These are phyloP conservation scores for Zeus faber DNA, from an alignment of 2,113 vertebrate genomes.

Conservation along the genomic window DNA sequence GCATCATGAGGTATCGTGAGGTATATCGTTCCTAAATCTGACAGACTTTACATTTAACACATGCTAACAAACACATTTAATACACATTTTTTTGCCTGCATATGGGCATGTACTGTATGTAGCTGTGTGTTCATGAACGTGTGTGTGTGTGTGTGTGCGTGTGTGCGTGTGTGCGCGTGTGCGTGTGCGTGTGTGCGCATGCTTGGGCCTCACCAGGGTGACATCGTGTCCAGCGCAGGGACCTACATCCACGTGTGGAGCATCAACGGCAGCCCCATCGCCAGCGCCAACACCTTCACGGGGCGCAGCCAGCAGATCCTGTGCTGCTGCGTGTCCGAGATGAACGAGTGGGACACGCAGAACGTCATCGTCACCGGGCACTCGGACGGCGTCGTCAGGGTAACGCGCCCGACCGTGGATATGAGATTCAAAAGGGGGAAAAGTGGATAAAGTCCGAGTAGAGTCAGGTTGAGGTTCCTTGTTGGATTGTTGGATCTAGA, in stretches of 20 bases:
- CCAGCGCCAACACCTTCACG: slow-evolving; percentile 95
- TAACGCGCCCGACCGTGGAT: no score
- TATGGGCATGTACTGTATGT: no score
- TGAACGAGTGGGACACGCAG: slow-evolving; percentile 99
- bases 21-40: no score
- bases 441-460: no score
- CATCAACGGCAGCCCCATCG: slow-evolving; percentile 93
- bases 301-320: slow-evolving; percentile 94
- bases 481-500: no score
- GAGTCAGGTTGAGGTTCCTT: no score
- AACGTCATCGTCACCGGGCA: slow-evolving; percentile 97
- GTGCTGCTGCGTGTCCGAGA: slow-evolving; percentile 96
- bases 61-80: no score
- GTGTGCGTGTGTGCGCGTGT: slow-evolving; percentile 14
- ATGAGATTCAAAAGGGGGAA: no score
- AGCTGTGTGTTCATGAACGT: no score
- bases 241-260: slow-evolving; percentile 97
- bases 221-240: slow-evolving; percentile 93
- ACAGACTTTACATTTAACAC: no score
- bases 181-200: slow-evolving; percentile 6
- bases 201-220: slow-evolving; percentile 82
- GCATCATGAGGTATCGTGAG: no score
- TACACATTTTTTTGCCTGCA: no score
- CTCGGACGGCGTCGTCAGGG: slow-evolving; percentile 94
- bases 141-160: slow-evolving; percentile 13